phyloP scores from a whole-genome alignment of 2,113 vertebrate genomes.

The Budorcas taxicolor region DNA sequence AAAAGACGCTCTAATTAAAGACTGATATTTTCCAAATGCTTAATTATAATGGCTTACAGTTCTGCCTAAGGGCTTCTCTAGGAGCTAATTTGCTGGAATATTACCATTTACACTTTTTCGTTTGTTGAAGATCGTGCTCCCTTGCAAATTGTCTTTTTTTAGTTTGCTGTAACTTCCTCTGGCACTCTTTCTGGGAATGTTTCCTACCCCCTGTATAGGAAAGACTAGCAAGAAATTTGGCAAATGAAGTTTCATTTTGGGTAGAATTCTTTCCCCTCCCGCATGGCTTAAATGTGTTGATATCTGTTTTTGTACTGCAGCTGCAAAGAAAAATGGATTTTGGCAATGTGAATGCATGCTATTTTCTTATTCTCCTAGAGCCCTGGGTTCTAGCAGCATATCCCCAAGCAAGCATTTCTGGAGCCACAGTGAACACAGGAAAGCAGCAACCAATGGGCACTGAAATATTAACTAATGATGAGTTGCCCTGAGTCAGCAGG shows the following conservation, averaged over 20 bases:
- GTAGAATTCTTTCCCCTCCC: conserved; percentile 57
- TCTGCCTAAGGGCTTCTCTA: conserved; percentile 69
- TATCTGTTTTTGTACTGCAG: conserved; percentile 55
- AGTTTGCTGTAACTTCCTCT: conserved; percentile 60
- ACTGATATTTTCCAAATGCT: conserved; percentile 75
- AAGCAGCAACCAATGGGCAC: not conserved
- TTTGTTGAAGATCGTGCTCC: conserved; percentile 71
- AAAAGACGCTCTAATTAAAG: conserved; percentile 80
- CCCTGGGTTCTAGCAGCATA: conserved; percentile 3
- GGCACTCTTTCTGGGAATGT: conserved; percentile 66
- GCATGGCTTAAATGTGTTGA: conserved; percentile 45
- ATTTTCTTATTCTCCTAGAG: conserved; percentile 38
- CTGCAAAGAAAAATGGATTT: conserved; percentile 71
- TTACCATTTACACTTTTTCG: conserved; percentile 76
- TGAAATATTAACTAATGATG: conserved; percentile 49
- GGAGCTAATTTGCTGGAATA: conserved; percentile 77
- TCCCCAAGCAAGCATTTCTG: conserved; percentile 44
- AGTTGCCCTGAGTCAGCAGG: not conserved
- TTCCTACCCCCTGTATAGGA: conserved; percentile 65
- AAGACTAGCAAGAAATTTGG: conserved; percentile 67
- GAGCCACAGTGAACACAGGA: not conserved
- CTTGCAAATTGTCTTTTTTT: conserved; percentile 62
- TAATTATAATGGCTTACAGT: conserved; percentile 78
- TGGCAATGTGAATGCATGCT: not conserved
- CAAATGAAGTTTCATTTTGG: conserved; percentile 72